Base-by-base conservation (phyloP, 2,113 vertebrate species). In the Albula glossodonta region DNA sequence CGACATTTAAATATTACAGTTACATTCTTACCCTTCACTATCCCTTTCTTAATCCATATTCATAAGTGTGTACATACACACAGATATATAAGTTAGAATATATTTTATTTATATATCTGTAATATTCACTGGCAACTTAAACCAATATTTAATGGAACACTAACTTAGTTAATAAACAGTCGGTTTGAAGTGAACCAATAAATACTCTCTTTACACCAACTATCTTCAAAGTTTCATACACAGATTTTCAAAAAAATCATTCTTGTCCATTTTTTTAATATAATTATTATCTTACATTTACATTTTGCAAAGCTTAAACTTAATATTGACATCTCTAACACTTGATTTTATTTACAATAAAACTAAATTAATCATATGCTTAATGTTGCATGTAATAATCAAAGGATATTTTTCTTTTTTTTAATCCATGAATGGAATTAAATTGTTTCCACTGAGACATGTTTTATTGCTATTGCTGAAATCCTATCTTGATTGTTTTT, bases 401-500 rank as follows among this genome's bases (percentile, higher is more conserved):
- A 86, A 86, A 89, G 78, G 53, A 89, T 89, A 66, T 88, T 87
- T 88, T 88, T 88, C 88, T 86, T 80, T 87, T 86, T 93, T 91
- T 90, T 89, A 89, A 90, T 83, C 89, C 77, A 88, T 92, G 93
- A 94, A 93, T 91, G 92, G 93, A 94, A 81, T 79, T 70, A 85
- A 86, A 86, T 90, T 91, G 88, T 88, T 90, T 94, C 91, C 93
- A 93, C 94, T 93, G 93, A 95, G 95, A 95, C 92, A 89, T 93
- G 93, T 95, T 94, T 96, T 96, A 96, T 96, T 96, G 95, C 95
- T 96, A 93, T 96, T 94, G 94, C 95, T 93, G 92, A 94, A 95
- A 94, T 89, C 91, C 93, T 95, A 95, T 92, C 88, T 83, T 89
- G 80, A 87, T 49, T 41, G 31, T 41, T 41, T 41, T 41, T 41